Base-by-base conservation (phyloP, 2,113 vertebrate genomes). In the Neofelis nebulosa region DNA sequence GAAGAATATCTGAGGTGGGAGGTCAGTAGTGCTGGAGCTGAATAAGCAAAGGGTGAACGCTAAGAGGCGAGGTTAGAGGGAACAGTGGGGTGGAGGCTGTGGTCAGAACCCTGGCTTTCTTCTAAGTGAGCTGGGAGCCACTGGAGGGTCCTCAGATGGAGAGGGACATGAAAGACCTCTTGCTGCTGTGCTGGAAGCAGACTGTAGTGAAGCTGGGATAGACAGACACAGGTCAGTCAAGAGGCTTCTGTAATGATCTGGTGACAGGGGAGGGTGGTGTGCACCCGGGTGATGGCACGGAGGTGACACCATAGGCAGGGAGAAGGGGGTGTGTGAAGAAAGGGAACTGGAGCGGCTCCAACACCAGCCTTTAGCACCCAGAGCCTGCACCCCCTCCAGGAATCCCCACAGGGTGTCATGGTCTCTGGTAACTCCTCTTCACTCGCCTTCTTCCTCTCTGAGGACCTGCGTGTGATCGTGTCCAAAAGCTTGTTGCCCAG, bases 111-210 rank as follows among this genome's bases (percentile, higher is more conserved):
- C 29, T 23, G 92, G 23, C 48, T 73, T 61, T 23, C 65, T 50
- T 55, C 68, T 66, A 52, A 41, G 12, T n/a, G 36, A 41, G 69
- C 48, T 33, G 76, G 63, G 61, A 61, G 41, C 73, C 57, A 5
- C 13, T 1, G 82, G 45, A 29, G 21, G 29, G 16, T 48, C 65
- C 36, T 14, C 74, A 45, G 25, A 10, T 36, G 61, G 33, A 16
- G 21, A 36, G 16, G 7, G 16, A 5, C 0, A 0, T 16, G 66
- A 12, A 1, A 19, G 31, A 48, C 11, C 29, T 31, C 16, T n/a
- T n/a, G 36, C 27, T 76, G 71, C 76, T 69, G 8, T 29, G 55
- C 36, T 23, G 45, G 38, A 13, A 78, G 27, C 48, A 81, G 50
- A 55, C 4, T 16, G 12, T 6, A 0, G 7, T 1, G 10, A 66